Percentiles rank a stretch among this genome's conserved stretches.
Evolutionary conservation across 1,140 invertebrate genomes (phyloP).

Genomic region (Drosophila auraria): DNA sequence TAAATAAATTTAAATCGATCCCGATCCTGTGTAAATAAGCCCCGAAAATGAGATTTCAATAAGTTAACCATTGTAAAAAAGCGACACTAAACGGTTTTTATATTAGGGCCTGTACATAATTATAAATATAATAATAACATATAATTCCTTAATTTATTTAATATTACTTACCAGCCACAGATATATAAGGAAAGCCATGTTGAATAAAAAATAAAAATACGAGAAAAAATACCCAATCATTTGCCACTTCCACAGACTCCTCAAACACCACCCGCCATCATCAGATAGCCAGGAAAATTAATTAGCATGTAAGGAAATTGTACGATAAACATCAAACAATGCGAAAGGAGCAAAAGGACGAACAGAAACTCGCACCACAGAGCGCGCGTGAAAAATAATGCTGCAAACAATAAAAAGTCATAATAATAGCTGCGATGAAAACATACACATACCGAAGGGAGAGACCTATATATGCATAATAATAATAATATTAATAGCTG

Average conservation of each 20-base stretch:
- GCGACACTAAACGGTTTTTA: conserved; percentile 39
- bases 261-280: conserved; percentile 3
- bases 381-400: conserved; percentile 34
- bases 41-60: conserved; percentile 17
- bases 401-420: conserved; percentile 68
- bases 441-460: conserved; percentile 2
- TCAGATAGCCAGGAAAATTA: conserved; percentile 59
- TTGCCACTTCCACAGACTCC: conserved; percentile 26
- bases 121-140: conserved; percentile 13
- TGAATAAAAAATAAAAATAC: conserved; percentile 54
- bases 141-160: conserved; percentile 60
- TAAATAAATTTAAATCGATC: conserved; percentile 49
- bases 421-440: conserved; percentile 67
- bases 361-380: conserved; percentile 31
- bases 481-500: conserved; percentile 78
- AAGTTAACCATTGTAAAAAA: conserved; percentile 45
- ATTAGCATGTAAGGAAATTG: conserved; percentile 77
- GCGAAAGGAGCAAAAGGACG: conserved; percentile 12
- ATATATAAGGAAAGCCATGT: conserved; percentile 27
- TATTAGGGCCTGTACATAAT: conserved; percentile 52
- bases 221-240: conserved; percentile 29
- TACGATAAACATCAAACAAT: conserved; percentile 73
- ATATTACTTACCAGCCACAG: conserved; percentile 30
- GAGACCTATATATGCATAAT: conserved; percentile 53
- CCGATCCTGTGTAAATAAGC: conserved; percentile 56